These are phyloP conservation scores for Epinephelus malabaricus DNA, from an alignment of 2,797 vertebrate species.

Conservation along the genomic window DNA sequence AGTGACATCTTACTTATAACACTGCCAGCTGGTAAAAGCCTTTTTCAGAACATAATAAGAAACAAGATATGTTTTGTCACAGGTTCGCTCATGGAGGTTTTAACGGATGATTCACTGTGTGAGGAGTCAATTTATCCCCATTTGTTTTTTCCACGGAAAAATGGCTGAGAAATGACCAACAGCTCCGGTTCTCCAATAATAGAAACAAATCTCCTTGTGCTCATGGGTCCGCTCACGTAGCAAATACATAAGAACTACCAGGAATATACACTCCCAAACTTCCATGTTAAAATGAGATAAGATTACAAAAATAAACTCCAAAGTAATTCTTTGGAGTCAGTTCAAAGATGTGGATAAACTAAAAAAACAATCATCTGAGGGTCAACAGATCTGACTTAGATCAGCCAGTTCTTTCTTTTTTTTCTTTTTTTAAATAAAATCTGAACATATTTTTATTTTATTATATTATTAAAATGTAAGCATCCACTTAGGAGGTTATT, in stretches of 20 bases:
- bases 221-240: conserved; percentile 4
- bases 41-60: not conserved
- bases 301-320: conserved; percentile 12
- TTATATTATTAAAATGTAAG: not conserved
- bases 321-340: not conserved
- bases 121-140: not conserved
- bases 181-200: not conserved
- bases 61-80: not conserved
- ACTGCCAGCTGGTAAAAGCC: conserved; percentile 17
- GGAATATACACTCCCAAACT: conserved; percentile 18
- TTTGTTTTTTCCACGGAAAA: conserved; percentile 5
- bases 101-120: conserved; percentile 7
- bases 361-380: not conserved
- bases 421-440: not conserved
- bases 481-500: not conserved
- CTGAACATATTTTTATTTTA: not conserved
- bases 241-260: not conserved
- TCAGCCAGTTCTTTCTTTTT: not conserved
- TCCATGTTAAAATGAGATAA: conserved; percentile 12
- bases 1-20: conserved; percentile 2
- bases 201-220: conserved; percentile 3
- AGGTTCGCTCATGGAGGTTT: not conserved
- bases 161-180: not conserved
- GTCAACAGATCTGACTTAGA: not conserved
- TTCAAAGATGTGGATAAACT: conserved; percentile 33